Percentiles rank a stretch among this genome's conserved stretches.
Evolutionary conservation across 2,797 vertebrate genomes (phyloP).

Genomic region (Amblyopsis hoosieri): DNA sequence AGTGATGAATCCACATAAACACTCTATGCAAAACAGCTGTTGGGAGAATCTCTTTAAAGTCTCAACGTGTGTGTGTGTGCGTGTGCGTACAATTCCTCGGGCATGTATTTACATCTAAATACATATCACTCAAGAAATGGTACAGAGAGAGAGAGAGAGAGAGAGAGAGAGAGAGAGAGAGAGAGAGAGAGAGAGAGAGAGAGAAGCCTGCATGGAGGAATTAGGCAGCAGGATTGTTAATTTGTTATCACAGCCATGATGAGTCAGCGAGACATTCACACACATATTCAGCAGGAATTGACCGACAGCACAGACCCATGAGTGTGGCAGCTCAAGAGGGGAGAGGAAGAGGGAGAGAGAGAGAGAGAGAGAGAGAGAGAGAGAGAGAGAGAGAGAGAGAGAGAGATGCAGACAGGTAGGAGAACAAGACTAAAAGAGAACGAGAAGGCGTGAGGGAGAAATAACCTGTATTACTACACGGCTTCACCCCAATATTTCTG

Average conservation of each 20-base stretch:
- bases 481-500: too few species aligned
- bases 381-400: conserved; percentile 19
- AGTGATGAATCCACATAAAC: conserved; percentile 57
- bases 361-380: not conserved
- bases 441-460: not conserved
- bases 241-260: conserved; percentile 34
- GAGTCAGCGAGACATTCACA: conserved; percentile 26
- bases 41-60: conserved; percentile 35
- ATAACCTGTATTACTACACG: not conserved
- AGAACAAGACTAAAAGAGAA: not conserved
- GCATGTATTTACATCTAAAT: not conserved
- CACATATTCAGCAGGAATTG: conserved; percentile 13
- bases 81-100: too few species aligned
- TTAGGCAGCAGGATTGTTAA: conserved; percentile 31
- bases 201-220: conserved; percentile 9
- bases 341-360: not conserved
- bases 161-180: conserved; percentile 8
- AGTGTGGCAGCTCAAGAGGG: not conserved
- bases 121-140: not conserved
- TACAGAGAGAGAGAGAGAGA: not conserved
- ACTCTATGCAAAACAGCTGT: conserved; percentile 58
- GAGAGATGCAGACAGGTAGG: conserved; percentile 18
- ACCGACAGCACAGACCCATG: conserved; percentile 12
- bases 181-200: not conserved
- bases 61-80: not conserved